Base-by-base conservation (phyloP, 2,113 vertebrate species). In the Notarius quadriscutis region DNA sequence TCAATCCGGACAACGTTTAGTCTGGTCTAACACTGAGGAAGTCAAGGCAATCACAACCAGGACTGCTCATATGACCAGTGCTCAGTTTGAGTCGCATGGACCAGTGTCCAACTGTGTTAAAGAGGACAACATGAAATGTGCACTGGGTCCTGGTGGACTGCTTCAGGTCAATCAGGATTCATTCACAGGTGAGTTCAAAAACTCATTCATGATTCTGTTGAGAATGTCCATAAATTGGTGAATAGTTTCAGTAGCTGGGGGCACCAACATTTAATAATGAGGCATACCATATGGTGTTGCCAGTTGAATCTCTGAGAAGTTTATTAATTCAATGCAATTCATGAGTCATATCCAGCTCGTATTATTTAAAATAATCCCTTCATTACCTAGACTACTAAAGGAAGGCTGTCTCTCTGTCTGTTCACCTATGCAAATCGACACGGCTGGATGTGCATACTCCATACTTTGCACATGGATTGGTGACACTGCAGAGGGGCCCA, bases 121-220 rank as follows among this genome's bases (percentile, higher is more conserved):
- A 34, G 71, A 78, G 63, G 88, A 93, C 51, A 88, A 41, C 85
- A 17, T 60, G 11, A 84, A 83, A 90, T 78, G 89, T 83, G 14
- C 9, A 83, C n/a, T 50, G 48, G 17, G 0, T 2, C 41, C 77
- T 81, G 69, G 72, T 12, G 69, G 48, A 15, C 48, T 85, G 55
- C 34, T 4, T 14, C 74, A 67, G 30, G 63, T 2, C 55, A 79
- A 69, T 84, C 78, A 75, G 80, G 85, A 88, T 50, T 30, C 34
- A 72, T 72, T 82, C 51, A 72, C 62, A 84, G 84, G 89, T 90
- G 69, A 72, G 89, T 60, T 81, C 18, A 22, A 62, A 25, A 34
- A 34, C n/a, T 34, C 14, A 34, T 30, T 18, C 17, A 80, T 34
- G 0, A 58, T 80, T 80, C 78, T 58, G 12, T 20, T 80, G 27